These are phyloP conservation scores for Axea sp. DNA, from an alignment of 2,888 invertebrate genomes.

Conservation along the genomic window DNA sequence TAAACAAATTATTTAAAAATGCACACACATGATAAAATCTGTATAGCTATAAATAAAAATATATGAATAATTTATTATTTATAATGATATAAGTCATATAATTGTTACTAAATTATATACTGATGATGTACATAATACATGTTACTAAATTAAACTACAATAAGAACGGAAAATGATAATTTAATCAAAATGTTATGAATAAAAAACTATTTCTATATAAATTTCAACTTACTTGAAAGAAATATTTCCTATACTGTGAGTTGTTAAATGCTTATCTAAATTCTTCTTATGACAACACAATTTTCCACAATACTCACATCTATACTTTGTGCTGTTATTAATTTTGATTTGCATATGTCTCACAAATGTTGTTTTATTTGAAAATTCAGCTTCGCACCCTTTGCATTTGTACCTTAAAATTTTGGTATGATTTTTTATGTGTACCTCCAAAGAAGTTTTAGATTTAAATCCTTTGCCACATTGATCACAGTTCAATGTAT, in stretches of 20 bases:
- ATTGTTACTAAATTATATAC: too few species aligned
- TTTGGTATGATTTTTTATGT: slow-evolving; percentile 16
- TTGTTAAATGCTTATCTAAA: slow-evolving; percentile 20
- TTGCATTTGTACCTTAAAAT: slow-evolving; percentile 7
- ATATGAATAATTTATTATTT: too few species aligned
- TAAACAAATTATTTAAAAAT: too few species aligned
- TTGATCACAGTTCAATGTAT: slow-evolving; percentile 11
- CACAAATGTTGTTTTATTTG: slow-evolving; percentile 1
- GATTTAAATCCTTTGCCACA: slow-evolving; percentile 32
- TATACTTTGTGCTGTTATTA: slow-evolving; percentile 25
- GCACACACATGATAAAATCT: too few species aligned
- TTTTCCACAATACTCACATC: slow-evolving; percentile 27
- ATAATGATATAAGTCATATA: too few species aligned
- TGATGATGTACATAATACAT: too few species aligned
- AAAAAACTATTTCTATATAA: too few species aligned
- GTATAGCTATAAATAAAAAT: too few species aligned
- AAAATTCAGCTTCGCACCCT: slow-evolving; percentile 12
- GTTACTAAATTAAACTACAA: too few species aligned
- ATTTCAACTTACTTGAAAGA: slow-evolving; percentile 21
- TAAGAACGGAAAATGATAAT: too few species aligned
- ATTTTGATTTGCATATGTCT: slow-evolving; percentile 31
- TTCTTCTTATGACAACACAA: slow-evolving; percentile 40
- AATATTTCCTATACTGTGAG: neutral
- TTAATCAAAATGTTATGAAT: too few species aligned
- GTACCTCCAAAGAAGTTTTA: slow-evolving; percentile 9